A percentile compares a stretch with the other conserved stretches of the same genome.
phyloP scores from a whole-genome alignment of 2,797 vertebrate species.

The Orientallactaga sibirica region DNA sequence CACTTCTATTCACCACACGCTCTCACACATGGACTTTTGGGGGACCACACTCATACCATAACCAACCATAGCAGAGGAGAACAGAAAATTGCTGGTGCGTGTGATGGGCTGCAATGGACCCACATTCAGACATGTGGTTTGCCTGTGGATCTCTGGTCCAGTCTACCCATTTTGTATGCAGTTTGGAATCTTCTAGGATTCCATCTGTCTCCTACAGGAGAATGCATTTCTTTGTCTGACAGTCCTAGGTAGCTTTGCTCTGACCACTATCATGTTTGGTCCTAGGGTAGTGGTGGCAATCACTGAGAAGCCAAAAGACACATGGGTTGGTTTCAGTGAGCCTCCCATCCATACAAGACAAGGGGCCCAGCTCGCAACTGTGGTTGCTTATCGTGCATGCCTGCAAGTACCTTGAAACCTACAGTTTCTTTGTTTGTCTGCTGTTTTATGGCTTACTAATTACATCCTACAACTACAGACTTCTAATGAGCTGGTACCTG shows the following conservation, averaged over 20 bases:
- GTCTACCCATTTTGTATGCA: neutral
- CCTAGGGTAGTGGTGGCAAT: neutral
- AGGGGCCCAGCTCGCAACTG: neutral
- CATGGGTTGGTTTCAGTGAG: neutral
- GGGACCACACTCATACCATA: neutral
- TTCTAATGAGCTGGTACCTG: slow-evolving; percentile 64
- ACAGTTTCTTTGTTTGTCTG: neutral
- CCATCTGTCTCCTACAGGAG: neutral
- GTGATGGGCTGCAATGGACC: fast-evolving
- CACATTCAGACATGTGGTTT: fast-evolving
- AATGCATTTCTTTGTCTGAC: neutral
- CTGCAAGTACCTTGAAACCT: neutral
- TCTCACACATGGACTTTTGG: neutral
- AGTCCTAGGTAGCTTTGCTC: neutral
- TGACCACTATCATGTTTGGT: neutral
- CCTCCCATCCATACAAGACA: neutral
- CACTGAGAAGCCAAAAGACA: neutral
- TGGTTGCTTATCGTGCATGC: neutral
- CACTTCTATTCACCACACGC: neutral
- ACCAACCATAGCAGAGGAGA: neutral
- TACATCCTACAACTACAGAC: slow-evolving; percentile 15
- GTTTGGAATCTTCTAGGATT: neutral
- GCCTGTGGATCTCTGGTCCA: neutral
- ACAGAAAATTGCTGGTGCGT: fast-evolving
- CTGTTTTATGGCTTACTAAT: slow-evolving; percentile 57